Conservation (phyloP, 2,113 vertebrate genomes). For the Phoxinus phoxinus region DNA sequence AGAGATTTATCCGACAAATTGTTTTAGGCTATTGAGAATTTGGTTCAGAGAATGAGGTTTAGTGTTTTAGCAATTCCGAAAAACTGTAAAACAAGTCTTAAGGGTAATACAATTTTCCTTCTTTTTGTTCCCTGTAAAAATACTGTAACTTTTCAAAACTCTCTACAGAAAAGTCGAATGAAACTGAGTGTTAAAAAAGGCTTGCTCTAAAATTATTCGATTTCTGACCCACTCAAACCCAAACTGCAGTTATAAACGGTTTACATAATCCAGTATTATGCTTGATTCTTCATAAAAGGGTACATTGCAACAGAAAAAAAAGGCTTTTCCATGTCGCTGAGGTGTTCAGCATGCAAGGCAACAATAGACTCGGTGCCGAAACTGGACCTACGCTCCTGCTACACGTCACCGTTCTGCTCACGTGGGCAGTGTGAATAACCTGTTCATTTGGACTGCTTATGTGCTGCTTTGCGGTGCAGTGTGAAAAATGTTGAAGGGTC, state of each 20-base stretch:
- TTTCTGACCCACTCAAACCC: neutral
- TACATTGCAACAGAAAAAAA: neutral
- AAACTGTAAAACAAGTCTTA: no score
- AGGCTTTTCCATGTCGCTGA: neutral
- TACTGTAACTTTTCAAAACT: neutral
- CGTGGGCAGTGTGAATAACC: neutral
- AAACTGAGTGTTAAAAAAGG: neutral
- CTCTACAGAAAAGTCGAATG: neutral
- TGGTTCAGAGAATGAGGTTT: no score
- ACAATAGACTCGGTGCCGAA: neutral
- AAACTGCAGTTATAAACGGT: neutral
- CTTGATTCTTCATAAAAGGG: neutral
- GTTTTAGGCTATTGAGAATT: no score
- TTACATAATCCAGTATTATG: neutral
- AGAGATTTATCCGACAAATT: no score
- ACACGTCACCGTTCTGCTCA: neutral
- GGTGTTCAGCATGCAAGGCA: neutral
- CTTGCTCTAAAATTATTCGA: neutral
- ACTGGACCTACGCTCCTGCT: neutral
- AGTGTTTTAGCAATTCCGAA: no score
- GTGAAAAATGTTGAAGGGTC: conserved; percentile 10
- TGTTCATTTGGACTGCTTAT: neutral
- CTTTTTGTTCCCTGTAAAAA: no score
- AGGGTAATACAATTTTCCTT: no score
- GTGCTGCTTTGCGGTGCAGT: neutral